Evolutionary conservation across 2,888 invertebrate species (phyloP).

Genomic region (Acrobasis suavella): DNA sequence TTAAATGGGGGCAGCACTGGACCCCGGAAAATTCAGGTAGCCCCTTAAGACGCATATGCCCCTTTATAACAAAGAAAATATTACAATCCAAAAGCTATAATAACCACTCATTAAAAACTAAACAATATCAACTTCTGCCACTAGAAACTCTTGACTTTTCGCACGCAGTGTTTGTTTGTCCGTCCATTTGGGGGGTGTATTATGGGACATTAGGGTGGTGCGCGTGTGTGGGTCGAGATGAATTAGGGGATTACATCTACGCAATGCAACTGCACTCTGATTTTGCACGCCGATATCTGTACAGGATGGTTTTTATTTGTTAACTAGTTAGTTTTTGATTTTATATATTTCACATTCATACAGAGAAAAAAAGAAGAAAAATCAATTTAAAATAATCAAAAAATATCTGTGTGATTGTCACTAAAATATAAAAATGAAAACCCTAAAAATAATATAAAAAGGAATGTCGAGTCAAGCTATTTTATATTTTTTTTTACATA

Average conservation of each 20-base stretch:
- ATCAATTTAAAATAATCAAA: background rate
- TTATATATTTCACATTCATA: background rate
- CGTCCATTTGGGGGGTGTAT: constrained; percentile 65
- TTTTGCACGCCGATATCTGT: constrained; percentile 66
- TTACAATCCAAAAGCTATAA: background rate
- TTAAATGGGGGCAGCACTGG: too few relatives aligned
- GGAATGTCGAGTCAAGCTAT: too few relatives aligned
- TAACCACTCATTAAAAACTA: constrained; percentile 5
- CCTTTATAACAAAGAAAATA: too few relatives aligned
- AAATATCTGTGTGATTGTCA: background rate
- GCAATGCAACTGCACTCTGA: constrained; percentile 81
- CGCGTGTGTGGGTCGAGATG: constrained; percentile 64
- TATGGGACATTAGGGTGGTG: constrained; percentile 60
- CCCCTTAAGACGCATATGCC: too few relatives aligned
- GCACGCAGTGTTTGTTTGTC: constrained; percentile 74
- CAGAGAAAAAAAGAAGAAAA: too few relatives aligned
- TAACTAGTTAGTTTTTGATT: constrained; percentile 24
- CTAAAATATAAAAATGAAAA: too few relatives aligned
- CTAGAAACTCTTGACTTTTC: constrained; percentile 71
- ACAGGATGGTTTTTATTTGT: constrained; percentile 53
- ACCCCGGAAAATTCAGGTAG: too few relatives aligned
- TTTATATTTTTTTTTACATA: too few relatives aligned
- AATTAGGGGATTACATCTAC: constrained; percentile 78
- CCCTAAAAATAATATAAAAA: too few relatives aligned
- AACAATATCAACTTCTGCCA: constrained; percentile 42